Base-by-base conservation (phyloP, 1,140 invertebrate species). In the Probaryconus sp. region DNA sequence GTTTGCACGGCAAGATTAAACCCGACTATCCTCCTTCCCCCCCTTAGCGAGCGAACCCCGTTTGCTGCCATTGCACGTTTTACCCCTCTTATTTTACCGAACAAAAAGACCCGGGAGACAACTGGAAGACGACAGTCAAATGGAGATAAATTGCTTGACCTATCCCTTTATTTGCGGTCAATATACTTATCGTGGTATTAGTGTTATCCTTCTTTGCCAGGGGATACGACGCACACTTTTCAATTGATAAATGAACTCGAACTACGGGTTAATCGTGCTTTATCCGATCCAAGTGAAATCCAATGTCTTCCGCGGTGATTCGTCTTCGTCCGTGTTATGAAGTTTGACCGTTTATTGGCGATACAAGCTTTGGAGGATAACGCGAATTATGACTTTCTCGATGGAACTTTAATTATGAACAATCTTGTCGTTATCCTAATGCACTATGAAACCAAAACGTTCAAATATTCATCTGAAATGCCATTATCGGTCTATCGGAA, bases 1-100 rank as follows among this genome's bases (percentile, higher is more conserved):
- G 60, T 70, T 76, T 28, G 26, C 48, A 42, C 63, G 63, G 48
- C 50, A 70, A 76, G 73, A 70, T 76, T 76, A 76, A 76, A 76
- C 43, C n/a, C 35, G 43, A 55, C 47, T 51, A 30, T 35, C 13
- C 28, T 24, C 9, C 13, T 31, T 14, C 42, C 47, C 38, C 14
- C 31, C 17, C 24, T n/a, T 13, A 5, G 33, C 5, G 48, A 4
- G 18, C 38, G 38, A 11, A 17, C 14, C 14, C 20, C 42, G 42
- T 11, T 2, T 30, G 9, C 28, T n/a, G 21, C 21, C 21, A 7
- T 4, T 7, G 3, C 3, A 3, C 7, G 21, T 24, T 7, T 24
- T 24, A 4, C 7, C 21, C 7, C 21, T 7, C 21, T 24, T n/a
- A n/a, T n/a, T n/a, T n/a, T n/a, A n/a, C 21, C 21, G 21, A 4